These are phyloP conservation scores for Myripristis jacobus DNA, from an alignment of 2,797 vertebrate species.

Conservation along the genomic window DNA sequence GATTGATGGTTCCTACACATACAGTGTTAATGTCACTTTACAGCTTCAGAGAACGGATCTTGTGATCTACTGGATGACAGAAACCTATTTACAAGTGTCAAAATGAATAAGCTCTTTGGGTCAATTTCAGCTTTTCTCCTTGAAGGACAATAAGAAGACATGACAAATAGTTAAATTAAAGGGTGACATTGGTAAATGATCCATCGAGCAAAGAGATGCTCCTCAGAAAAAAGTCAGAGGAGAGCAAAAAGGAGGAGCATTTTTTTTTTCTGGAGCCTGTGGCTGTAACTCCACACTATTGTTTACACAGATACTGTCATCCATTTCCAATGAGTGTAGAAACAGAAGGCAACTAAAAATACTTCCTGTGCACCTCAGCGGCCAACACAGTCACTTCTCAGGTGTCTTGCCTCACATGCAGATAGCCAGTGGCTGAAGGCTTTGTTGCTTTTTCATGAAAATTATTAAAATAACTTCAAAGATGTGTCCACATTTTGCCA, in stretches of 20 bases:
- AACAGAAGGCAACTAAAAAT: constrained; percentile 56
- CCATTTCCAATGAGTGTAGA: constrained; percentile 54
- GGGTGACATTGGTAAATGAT: neutral
- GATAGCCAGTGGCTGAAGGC: constrained; percentile 12
- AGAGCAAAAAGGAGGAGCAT: neutral
- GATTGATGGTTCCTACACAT: neutral
- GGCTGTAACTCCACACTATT: constrained; percentile 45
- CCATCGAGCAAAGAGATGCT: neutral
- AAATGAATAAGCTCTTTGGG: neutral
- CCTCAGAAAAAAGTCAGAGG: constrained; percentile 16
- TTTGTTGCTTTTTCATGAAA: constrained; percentile 15
- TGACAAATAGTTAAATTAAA: constrained; percentile 7
- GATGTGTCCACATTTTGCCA: neutral
- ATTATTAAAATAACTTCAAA: neutral
- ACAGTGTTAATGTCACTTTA: neutral
- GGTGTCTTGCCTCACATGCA: constrained; percentile 40
- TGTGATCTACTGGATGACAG: neutral
- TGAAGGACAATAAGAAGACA: neutral
- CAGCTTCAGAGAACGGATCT: neutral
- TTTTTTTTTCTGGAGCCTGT: constrained; percentile 29
- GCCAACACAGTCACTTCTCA: constrained; percentile 27
- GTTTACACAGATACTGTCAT: constrained; percentile 65
- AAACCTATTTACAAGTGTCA: neutral
- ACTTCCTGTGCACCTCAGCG: constrained; percentile 53
- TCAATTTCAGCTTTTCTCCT: neutral